These are phyloP conservation scores for Lagria hirta DNA, from an alignment of 2,888 invertebrate genomes.

Conservation along the genomic window DNA sequence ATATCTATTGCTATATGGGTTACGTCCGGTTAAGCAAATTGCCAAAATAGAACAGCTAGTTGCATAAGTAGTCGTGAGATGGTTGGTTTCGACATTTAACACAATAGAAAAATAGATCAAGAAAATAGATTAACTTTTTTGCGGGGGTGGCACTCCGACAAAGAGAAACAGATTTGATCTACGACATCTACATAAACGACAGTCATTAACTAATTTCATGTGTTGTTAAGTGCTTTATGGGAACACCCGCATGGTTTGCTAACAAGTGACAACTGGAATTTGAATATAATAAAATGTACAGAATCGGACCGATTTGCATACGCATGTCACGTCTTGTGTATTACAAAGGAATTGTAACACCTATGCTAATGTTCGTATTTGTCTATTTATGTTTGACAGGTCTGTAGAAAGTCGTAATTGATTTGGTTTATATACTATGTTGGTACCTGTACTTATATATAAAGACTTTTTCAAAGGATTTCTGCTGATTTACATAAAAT, in stretches of 20 bases:
- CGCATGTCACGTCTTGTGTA: constrained; percentile 33
- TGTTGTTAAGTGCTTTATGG: constrained; percentile 17
- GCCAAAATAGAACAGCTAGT: too few relatives aligned
- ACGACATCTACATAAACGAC: constrained; percentile 10
- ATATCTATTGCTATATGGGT: constrained; percentile 22
- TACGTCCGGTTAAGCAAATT: constrained; percentile 19
- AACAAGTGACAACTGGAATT: constrained; percentile 26
- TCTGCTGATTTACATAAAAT: too few relatives aligned
- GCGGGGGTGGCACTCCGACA: constrained; percentile 5
- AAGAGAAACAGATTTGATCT: constrained; percentile 5
- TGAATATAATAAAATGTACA: constrained; percentile 39
- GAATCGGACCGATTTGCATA: constrained; percentile 33
- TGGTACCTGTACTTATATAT: too few relatives aligned
- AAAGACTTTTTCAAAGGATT: too few relatives aligned
- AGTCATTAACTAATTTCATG: constrained; percentile 21
- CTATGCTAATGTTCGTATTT: constrained; percentile 33
- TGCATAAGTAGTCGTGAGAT: constrained; percentile 15
- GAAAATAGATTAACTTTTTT: not conserved
- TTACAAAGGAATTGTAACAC: constrained; percentile 39
- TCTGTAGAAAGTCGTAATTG: constrained; percentile 18
- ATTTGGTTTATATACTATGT: too few relatives aligned
- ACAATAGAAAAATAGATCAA: constrained; percentile 6
- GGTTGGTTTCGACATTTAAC: constrained; percentile 6
- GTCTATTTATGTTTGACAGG: constrained; percentile 29
- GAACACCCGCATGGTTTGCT: constrained; percentile 26